A percentile compares a stretch with the other conserved stretches of the same genome.
phyloP scores from a whole-genome alignment of 2,797 vertebrate species.

The Paratrypauchen microcephalus region DNA sequence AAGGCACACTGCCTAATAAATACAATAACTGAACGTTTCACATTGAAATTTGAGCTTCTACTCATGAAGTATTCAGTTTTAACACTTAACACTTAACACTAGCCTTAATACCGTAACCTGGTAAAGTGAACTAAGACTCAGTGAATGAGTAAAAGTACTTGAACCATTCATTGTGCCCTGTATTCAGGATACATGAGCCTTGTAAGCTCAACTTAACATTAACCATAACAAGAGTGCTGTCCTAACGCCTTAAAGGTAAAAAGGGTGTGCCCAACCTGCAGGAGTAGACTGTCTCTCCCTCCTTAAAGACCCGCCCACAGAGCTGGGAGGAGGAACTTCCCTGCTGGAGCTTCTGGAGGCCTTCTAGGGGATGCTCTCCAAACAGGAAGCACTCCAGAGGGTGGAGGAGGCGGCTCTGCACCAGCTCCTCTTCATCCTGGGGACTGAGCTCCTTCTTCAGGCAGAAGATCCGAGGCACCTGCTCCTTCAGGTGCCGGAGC shows the following conservation, averaged over 20 bases:
- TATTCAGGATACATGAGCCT: neutral
- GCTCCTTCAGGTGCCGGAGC: constrained; percentile 84
- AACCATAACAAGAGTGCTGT: neutral
- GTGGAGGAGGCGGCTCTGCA: constrained; percentile 79
- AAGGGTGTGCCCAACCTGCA: constrained; percentile 86
- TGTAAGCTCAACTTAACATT: neutral
- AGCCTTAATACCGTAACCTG: constrained; percentile 28
- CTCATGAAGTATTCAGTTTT: constrained; percentile 52
- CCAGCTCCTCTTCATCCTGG: constrained; percentile 85
- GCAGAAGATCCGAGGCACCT: constrained; percentile 88
- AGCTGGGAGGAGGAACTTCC: constrained; percentile 84
- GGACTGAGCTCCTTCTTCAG: constrained; percentile 80
- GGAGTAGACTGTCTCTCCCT: constrained; percentile 96
- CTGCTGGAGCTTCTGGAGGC: constrained; percentile 89
- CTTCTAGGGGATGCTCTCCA: constrained; percentile 86
- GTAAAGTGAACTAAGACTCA: constrained; percentile 23
- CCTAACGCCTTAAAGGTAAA: constrained; percentile 1
- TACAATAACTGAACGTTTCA: constrained; percentile 2
- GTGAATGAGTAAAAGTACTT: constrained; percentile 3
- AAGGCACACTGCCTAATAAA: neutral
- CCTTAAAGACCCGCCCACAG: constrained; percentile 96
- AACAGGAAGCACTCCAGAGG: constrained; percentile 92
- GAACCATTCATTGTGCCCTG: neutral
- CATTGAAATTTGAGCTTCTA: constrained; percentile 19
- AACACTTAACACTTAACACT: no score